Evolutionary conservation across 1,140 invertebrate genomes (phyloP).

Genomic region (Andrena cerasifolii): DNA sequence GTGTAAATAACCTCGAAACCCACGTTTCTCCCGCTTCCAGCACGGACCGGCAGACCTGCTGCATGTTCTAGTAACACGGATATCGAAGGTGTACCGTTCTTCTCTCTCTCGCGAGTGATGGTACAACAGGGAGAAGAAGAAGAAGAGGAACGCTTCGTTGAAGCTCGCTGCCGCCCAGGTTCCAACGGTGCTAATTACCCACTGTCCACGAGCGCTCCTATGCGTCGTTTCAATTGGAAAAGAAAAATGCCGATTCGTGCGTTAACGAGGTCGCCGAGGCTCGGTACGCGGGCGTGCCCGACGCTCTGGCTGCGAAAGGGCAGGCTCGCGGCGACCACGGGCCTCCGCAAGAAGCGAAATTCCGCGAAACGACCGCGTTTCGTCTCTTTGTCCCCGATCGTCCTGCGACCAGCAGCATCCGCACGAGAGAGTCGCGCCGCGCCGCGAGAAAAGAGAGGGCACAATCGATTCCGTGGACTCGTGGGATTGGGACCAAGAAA

Average conservation of each 20-base stretch:
- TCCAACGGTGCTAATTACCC: neutral
- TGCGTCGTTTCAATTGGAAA: too few species aligned
- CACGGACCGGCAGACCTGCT: neutral
- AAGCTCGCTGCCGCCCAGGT: too few species aligned
- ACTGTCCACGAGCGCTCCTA: neutral
- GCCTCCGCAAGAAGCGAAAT: constrained; percentile 67
- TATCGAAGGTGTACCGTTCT: constrained; percentile 7
- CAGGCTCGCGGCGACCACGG: constrained; percentile 25
- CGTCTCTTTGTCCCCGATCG: constrained; percentile 57
- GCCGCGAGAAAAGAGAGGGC: too few species aligned
- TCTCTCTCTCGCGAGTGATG: too few species aligned
- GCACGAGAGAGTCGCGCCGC: constrained; percentile 28
- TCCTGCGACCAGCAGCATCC: constrained; percentile 38
- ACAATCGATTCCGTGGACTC: constrained; percentile 34
- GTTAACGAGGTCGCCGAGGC: constrained; percentile 27
- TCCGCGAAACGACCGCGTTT: constrained; percentile 65
- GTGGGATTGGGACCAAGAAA: constrained; percentile 35
- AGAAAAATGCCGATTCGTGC: constrained; percentile 31
- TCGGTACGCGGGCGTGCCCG: constrained; percentile 39
- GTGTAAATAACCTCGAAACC: constrained; percentile 10
- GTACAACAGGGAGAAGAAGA: too few species aligned
- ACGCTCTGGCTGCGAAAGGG: constrained; percentile 28
- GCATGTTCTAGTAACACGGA: neutral
- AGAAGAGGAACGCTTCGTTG: too few species aligned
- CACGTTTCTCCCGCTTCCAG: neutral